These are phyloP conservation scores for Agrypnus murinus DNA, from an alignment of 2,888 invertebrate species.

Conservation along the genomic window DNA sequence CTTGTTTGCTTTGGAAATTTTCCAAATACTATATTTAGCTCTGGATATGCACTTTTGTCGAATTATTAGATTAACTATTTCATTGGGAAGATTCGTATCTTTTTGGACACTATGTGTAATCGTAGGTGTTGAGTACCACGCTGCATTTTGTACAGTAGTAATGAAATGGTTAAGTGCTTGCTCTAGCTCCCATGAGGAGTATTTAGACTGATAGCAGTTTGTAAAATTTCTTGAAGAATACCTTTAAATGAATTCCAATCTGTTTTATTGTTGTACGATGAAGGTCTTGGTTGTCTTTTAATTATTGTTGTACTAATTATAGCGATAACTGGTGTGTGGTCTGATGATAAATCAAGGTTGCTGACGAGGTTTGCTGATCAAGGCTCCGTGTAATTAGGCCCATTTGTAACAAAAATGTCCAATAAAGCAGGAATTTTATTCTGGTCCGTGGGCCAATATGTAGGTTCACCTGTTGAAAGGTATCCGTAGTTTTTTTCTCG, in stretches of 20 bases:
- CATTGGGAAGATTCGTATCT: conserved; percentile 7
- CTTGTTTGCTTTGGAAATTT: too few relatives aligned
- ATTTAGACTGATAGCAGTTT: conserved; percentile 1
- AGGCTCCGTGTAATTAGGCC: too few relatives aligned
- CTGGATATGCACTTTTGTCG: conserved; percentile 10
- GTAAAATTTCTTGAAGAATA: conserved; percentile 15
- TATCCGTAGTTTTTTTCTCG: too few relatives aligned
- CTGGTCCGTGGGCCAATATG: too few relatives aligned
- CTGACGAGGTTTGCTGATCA: too few relatives aligned
- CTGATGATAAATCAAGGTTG: conserved; percentile 18
- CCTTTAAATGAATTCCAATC: conserved; percentile 15
- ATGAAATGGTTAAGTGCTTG: neutral
- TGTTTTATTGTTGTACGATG: conserved; percentile 18
- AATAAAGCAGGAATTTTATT: too few relatives aligned
- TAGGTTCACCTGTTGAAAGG: too few relatives aligned
- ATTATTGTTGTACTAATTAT: too few relatives aligned
- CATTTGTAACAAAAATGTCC: too few relatives aligned
- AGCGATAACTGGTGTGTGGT: conserved; percentile 12
- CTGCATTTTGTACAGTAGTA: conserved; percentile 14
- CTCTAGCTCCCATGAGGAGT: conserved; percentile 12
- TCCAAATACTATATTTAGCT: conserved; percentile 10
- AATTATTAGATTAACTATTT: too few relatives aligned
- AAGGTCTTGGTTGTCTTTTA: conserved; percentile 15
- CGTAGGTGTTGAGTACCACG: conserved; percentile 13
- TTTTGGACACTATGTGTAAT: neutral